These are phyloP conservation scores for Lanius collurio DNA, from an alignment of 2,113 vertebrate species.

Conservation along the genomic window DNA sequence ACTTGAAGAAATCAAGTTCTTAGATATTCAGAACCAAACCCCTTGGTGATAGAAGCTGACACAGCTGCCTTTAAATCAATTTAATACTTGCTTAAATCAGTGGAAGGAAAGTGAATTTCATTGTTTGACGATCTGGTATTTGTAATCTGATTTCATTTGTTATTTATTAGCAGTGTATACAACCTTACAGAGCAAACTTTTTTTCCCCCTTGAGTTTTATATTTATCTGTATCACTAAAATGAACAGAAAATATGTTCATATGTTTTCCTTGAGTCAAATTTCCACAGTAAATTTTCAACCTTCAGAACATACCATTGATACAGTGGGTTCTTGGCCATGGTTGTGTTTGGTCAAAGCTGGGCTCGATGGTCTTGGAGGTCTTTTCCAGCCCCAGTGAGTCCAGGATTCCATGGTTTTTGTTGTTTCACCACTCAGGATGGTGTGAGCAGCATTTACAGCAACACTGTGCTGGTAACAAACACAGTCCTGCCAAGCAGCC, in stretches of 20 bases:
- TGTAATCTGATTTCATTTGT: neutral
- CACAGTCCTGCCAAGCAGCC: neutral
- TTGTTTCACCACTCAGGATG: neutral
- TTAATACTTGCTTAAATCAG: constrained; percentile 15
- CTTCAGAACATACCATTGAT: neutral
- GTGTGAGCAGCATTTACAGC: neutral
- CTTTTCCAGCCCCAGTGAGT: neutral
- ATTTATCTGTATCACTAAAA: neutral
- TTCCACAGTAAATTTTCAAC: neutral
- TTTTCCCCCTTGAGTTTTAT: neutral
- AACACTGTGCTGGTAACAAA: neutral
- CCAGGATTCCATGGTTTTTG: rapidly evolving
- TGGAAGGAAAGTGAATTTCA: neutral
- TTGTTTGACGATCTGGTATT: neutral
- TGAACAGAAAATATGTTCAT: neutral
- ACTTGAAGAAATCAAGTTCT: neutral
- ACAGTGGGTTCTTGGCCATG: neutral
- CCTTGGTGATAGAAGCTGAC: neutral
- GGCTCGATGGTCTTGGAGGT: neutral
- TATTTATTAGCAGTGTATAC: neutral
- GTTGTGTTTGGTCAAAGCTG: neutral
- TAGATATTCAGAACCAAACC: neutral
- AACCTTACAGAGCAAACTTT: neutral
- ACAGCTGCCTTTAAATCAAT: neutral
- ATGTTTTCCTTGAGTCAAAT: neutral